Evolutionary conservation across 2,797 vertebrate species (phyloP).

Genomic region (Anolis apletophallus): DNA sequence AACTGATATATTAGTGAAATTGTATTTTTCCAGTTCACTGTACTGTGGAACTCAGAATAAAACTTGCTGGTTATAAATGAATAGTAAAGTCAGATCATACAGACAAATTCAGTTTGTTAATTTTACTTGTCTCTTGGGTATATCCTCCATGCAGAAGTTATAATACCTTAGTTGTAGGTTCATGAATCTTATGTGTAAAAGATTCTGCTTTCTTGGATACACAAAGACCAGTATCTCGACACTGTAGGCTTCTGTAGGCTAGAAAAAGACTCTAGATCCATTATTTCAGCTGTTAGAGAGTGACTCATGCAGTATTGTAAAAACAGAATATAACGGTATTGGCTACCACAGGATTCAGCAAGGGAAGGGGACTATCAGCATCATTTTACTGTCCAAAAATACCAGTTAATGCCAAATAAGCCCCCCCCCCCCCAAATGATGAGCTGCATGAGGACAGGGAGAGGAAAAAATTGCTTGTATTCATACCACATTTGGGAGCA

Average conservation of each 20-base stretch:
- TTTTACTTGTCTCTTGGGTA: background rate
- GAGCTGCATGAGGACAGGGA: too few species aligned
- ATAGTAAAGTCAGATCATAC: background rate
- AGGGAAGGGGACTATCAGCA: background rate
- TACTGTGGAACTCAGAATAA: background rate
- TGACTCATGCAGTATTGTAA: too few species aligned
- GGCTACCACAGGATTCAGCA: background rate
- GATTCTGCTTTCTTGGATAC: background rate
- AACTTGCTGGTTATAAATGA: background rate
- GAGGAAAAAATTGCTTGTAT: background rate
- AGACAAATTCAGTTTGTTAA: background rate
- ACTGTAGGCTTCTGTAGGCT: background rate
- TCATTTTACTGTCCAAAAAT: too few species aligned
- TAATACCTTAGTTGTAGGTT: background rate
- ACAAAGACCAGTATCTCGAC: background rate
- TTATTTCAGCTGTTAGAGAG: background rate
- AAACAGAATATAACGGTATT: background rate
- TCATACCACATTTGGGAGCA: background rate
- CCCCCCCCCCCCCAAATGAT: too few species aligned
- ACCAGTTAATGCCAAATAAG: too few species aligned
- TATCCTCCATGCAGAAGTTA: background rate
- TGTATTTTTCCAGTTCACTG: constrained; percentile 6
- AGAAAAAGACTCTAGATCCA: background rate
- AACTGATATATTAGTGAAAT: background rate
- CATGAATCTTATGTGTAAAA: background rate